Evolutionary conservation across 2,797 vertebrate species (phyloP), one percentile per base, ranked within the genome.

Genomic region (Sebastes aleutianus): DNA sequence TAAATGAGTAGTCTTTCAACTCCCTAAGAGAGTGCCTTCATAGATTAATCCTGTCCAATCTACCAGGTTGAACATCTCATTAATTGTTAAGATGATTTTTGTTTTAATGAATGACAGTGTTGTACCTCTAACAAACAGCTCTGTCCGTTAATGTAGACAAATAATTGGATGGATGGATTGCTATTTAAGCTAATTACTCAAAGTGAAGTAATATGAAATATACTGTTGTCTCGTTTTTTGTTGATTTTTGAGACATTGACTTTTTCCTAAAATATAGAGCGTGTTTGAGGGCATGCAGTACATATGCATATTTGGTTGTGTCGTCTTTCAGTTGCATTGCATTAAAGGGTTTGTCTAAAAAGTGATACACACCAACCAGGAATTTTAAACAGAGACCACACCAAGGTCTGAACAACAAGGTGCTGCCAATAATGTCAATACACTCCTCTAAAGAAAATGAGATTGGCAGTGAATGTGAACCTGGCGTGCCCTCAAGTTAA

Each of bases 361-460:
- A 68, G 26, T 34, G n/a, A 71, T 70, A 12, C 53, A 70, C 26
- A 73, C 16, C 43, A 72, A 63, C 59, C 0, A 27, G n/a, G 67
- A 66, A 80, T 85, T 63, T 78, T 47, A 82, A 83, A 74, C 43
- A 58, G 61, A 47, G 47, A 34, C 71, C 27, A 8, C 20, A 31
- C n/a, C 10, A 36, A 68, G 34, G 34, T 36, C 34, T 36, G 34
- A 36, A 36, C 34, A 36, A 36, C 34, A 12, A 36, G 24, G n/a
- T 18, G 26, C 58, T 36, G 53, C 36, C 29, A 74, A 27, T 70
- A 61, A 68, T 63, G 36, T 72, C 31, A 22, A 3, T 47, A 16
- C 39, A 24, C 24, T 22, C 20, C 61, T 76, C 78, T 75, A 39
- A 53, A 63, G 74, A 61, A 79, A 83, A 86, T 76, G 11, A 56